Evolutionary conservation across 2,797 vertebrate genomes (phyloP), one percentile per base, ranked within the genome.

Genomic region (Chaenodraco wilsoni): DNA sequence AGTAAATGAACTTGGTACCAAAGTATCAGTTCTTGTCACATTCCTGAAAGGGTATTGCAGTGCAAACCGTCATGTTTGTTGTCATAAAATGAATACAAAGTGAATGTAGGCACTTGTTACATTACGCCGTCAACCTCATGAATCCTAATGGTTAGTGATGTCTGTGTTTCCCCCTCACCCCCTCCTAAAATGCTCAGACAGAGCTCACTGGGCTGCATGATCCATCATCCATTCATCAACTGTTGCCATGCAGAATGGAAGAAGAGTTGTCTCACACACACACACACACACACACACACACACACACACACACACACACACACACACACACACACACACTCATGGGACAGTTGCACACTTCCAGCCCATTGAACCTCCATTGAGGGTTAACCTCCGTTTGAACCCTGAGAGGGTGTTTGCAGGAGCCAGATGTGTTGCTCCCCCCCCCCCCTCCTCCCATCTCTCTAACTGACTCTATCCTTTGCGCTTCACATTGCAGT

Each of bases 171-270:
- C 8, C 56, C 56, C 56, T 21, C 8, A n/a, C 45, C 69, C 17
- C 21, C 59, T 5, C n/a, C 10, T 10, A 14, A 69, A 55, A 51
- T n/a, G 72, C 10, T 45, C 49, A 14, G 40, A 33, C 71, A 17
- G 43, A 68, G 72, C 64, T 85, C 79, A 75, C 37, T 73, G 74
- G 67, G 45, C 64, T 82, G 80, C 80, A 80, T 68, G 69, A 81
- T 68, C 73, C 50, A 67, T 85, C 77, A 74, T 83, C 71, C 72
- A 78, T 60, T 81, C 80, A 72, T 87, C 58, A 60, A 74, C 78
- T 86, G 89, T 93, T 90, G 87, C 87, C 64, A 72, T 76, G 90
- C 90, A 87, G 81, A 86, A 69, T 56, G 51, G 59, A 81, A 63
- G 65, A 68, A 56, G 57, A 73, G 62, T 59, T 68, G 64, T 65